phyloP scores from a whole-genome alignment of 23 tunicate genomes.

The Halocynthia roretzi region DNA sequence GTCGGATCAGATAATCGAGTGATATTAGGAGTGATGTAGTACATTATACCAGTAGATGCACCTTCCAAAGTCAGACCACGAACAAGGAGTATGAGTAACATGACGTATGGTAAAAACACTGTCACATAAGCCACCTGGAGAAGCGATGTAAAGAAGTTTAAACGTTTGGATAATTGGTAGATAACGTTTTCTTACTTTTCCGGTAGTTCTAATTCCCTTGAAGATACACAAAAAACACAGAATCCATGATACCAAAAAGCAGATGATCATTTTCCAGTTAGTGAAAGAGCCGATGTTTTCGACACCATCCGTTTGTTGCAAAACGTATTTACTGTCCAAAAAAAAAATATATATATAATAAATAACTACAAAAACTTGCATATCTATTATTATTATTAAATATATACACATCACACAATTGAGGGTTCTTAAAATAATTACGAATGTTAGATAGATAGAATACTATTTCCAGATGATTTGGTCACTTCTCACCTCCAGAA shows the following conservation, averaged over 20 bases:
- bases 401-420: neutral
- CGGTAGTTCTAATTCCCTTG: conserved; percentile 67
- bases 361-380: neutral
- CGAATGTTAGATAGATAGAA: neutral
- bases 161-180: neutral
- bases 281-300: conserved; percentile 41
- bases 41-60: conserved; percentile 16
- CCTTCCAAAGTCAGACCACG: conserved; percentile 40
- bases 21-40: conserved; percentile 21
- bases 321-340: conserved; percentile 51
- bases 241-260: conserved; percentile 58
- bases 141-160: neutral
- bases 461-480: neutral
- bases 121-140: conserved; percentile 22
- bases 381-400: neutral
- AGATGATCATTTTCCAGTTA: conserved; percentile 75
- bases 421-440: neutral
- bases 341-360: neutral
- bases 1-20: conserved; percentile 24
- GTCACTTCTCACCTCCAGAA: conserved; percentile 54
- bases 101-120: conserved; percentile 11
- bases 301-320: conserved; percentile 43
- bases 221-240: conserved; percentile 61
- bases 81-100: conserved; percentile 17
- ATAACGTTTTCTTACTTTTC: conserved; percentile 49